Conservation (phyloP, 1,140 invertebrate species). For the Capitella teleta region DNA sequence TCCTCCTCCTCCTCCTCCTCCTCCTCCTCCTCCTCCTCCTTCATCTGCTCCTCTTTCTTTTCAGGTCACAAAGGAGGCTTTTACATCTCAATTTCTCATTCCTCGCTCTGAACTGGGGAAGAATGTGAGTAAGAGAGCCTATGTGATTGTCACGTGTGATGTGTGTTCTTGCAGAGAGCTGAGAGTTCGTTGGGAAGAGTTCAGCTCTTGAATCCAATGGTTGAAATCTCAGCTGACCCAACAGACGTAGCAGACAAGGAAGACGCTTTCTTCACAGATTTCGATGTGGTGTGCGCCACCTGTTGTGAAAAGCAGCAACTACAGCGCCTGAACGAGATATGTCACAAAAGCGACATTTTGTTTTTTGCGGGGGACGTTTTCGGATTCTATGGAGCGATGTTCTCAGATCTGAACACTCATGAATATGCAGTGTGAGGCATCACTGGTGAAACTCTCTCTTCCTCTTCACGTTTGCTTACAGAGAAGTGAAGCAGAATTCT, state of each 20-base stretch:
- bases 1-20: too few relatives aligned
- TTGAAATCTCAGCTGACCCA: constrained; percentile 64
- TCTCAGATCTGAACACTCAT: constrained; percentile 76
- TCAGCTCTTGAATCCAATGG: constrained; percentile 83
- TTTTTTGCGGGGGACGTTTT: constrained; percentile 85
- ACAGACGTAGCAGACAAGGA: constrained; percentile 50
- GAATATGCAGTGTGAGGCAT: constrained; percentile 68
- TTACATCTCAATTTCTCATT: constrained; percentile 9
- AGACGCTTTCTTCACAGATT: constrained; percentile 60
- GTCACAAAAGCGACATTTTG: constrained; percentile 64
- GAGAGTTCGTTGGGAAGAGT: constrained; percentile 64
- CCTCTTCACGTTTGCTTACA: constrained; percentile 10
- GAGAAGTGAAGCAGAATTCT: constrained; percentile 23
- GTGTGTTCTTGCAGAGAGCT: constrained; percentile 57
- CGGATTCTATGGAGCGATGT: constrained; percentile 85
- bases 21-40: too few relatives aligned
- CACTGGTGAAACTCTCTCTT: not conserved
- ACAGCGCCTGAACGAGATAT: constrained; percentile 64
- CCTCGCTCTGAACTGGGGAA: constrained; percentile 5
- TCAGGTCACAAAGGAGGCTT: constrained; percentile 10
- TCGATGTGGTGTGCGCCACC: constrained; percentile 74
- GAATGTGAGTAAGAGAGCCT: constrained; percentile 10
- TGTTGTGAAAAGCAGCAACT: constrained; percentile 59
- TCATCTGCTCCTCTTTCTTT: not conserved
- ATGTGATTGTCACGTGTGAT: not conserved